Percentiles rank a stretch among this genome's conserved stretches.
Conservation (phyloP, 2,797 vertebrate genomes). For the Chanos chanos region DNA sequence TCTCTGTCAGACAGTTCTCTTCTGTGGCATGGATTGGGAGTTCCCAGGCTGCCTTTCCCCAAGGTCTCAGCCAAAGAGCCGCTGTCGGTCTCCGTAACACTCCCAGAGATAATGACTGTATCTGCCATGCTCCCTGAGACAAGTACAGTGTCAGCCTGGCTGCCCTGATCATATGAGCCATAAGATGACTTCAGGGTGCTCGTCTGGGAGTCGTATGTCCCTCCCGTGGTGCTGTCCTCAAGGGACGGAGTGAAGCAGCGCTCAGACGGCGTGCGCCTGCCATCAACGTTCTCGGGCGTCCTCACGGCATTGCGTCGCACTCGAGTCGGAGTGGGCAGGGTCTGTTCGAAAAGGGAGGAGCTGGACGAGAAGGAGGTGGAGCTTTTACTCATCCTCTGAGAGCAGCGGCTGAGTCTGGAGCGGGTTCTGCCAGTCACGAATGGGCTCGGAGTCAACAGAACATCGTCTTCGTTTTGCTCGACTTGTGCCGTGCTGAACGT, state of each 20-base stretch:
- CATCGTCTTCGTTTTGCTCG: neutral
- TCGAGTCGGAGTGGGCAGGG: constrained; percentile 64
- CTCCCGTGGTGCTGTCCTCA: neutral
- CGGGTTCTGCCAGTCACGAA: constrained; percentile 74
- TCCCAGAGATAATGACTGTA: constrained; percentile 48
- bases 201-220: constrained; percentile 6
- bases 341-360: constrained; percentile 71
- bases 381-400: constrained; percentile 47
- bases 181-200: constrained; percentile 14
- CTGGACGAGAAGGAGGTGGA: constrained; percentile 21
- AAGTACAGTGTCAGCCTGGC: constrained; percentile 48
- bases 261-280: neutral
- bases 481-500: no score
- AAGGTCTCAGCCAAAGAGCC: no score
- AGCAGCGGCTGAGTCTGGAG: constrained; percentile 67
- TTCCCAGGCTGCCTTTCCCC: no score
- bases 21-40: constrained; percentile 54
- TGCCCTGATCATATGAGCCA: constrained; percentile 12
- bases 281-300: constrained; percentile 21
- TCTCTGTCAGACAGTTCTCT: constrained; percentile 26
- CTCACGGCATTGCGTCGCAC: constrained; percentile 49
- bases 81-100: constrained; percentile 55
- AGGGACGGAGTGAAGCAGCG: neutral
- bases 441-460: constrained; percentile 52
- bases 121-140: constrained; percentile 40